These are phyloP conservation scores for Hydriomena furcata DNA, from an alignment of 2,888 invertebrate species.

Conservation along the genomic window DNA sequence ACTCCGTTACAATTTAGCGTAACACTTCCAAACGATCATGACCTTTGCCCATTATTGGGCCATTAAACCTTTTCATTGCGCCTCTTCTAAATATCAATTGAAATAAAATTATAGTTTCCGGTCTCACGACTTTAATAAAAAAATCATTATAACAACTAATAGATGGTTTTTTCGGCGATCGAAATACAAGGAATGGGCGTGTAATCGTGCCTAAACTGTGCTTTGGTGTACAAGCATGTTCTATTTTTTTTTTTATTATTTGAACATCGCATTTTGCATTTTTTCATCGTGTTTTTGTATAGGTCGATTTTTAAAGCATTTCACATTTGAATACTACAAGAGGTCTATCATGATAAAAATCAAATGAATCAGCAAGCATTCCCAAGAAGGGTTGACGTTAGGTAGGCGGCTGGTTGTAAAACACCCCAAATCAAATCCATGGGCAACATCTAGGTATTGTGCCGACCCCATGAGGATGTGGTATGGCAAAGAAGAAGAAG, in stretches of 20 bases:
- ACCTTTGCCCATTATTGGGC: constrained; percentile 32
- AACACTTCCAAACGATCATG: constrained; percentile 29
- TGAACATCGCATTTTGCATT: constrained; percentile 19
- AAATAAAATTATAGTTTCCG: constrained; percentile 46
- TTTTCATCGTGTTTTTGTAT: neutral
- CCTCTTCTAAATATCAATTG: constrained; percentile 38
- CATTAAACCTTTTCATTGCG: constrained; percentile 37
- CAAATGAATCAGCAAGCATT: no score
- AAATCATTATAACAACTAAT: constrained; percentile 36
- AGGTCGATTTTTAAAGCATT: neutral
- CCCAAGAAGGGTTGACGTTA: no score
- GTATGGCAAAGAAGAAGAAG: no score
- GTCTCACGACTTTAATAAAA: constrained; percentile 42
- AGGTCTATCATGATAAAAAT: no score
- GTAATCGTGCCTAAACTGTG: constrained; percentile 36
- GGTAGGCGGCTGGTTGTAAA: no score
- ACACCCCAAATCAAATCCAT: no score
- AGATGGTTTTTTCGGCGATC: constrained; percentile 37
- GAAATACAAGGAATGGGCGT: constrained; percentile 44
- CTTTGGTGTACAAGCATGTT: constrained; percentile 42
- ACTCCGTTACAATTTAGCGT: constrained; percentile 31
- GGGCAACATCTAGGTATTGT: no score
- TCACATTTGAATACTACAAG: no score
- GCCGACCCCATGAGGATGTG: no score
- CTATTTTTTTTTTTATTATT: constrained; percentile 46